Evolutionary conservation across 2,888 invertebrate genomes (phyloP), one percentile per base, ranked within the genome.

Genomic region (Tenthredo scrophulariae): DNA sequence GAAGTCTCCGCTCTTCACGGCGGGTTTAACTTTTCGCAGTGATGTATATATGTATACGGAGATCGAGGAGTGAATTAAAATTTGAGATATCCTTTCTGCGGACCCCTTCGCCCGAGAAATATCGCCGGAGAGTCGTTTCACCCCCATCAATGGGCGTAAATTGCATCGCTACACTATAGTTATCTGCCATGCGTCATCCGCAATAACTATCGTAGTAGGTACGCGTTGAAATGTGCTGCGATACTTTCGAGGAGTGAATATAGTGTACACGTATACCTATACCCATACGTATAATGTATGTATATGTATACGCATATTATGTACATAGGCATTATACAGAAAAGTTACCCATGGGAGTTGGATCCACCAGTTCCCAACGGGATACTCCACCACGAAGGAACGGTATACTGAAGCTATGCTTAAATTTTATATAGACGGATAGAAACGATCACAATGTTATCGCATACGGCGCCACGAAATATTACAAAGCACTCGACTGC

Each of bases 161-260:
- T 83, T 65, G 83, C 67, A 29, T 70, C 33, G 70, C 65, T 43
- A 70, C 67, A 67, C 83, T 67, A 83, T 83, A 29, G 83, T 83
- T 83, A 83, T 83, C 83, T 37, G 83, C 83, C 46, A 83, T 83
- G 83, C 83, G 83, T 83, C 83, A 83, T 67, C 43, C 67, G 67
- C 40, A 80, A 80, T 83, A 70, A 83, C 83, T 46, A 65, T 83
- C 83, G 67, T 62, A 46, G 46, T 46, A 13, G 46, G 46, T 46
- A 37, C 22, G 37, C 62, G 58, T 80, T 65, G 80, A 80, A 77
- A 77, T 77, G 77, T 77, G 75, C 46, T 7, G n/a, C 37, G 58
- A 79, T 79, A 80, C 62, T 62, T 77, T 62, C 10, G 22, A 22
- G 13, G 10, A 9, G 62, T 50, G 62, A 58, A 43, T 77, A 26